phyloP scores from a whole-genome alignment of 2,888 invertebrate species.

The Melanostoma mellinum region DNA sequence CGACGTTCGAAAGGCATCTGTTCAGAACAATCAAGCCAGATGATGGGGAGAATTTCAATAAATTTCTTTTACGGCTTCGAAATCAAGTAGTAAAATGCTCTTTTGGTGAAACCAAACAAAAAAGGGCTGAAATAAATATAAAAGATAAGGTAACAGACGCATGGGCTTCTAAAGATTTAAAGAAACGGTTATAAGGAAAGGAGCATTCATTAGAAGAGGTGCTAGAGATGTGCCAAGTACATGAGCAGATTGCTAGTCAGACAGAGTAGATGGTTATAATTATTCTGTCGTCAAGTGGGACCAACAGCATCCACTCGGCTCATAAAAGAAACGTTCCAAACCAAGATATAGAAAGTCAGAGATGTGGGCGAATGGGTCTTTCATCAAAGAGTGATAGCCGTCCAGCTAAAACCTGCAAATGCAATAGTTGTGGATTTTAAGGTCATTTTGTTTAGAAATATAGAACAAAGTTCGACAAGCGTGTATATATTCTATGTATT shows the following conservation, averaged over 20 bases:
- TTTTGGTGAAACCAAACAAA: conserved; percentile 37
- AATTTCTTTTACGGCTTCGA: conserved; percentile 75
- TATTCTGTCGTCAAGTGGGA: conserved; percentile 16
- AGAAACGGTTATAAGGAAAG: not conserved
- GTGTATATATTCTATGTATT: too few species aligned
- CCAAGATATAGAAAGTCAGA: conserved; percentile 28
- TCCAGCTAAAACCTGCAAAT: conserved; percentile 14
- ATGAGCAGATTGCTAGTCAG: not conserved
- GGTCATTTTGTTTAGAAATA: conserved; percentile 33
- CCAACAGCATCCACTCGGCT: conserved; percentile 11
- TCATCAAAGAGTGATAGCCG: conserved; percentile 15
- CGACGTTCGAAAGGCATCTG: conserved; percentile 40
- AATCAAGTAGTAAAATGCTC: conserved; percentile 58
- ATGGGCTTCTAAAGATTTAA: not conserved
- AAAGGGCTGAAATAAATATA: not conserved
- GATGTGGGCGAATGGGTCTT: conserved; percentile 32
- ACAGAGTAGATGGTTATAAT: conserved; percentile 28
- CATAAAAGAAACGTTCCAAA: conserved; percentile 16
- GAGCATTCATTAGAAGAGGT: not conserved
- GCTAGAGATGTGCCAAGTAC: not conserved
- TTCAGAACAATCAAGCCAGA: conserved; percentile 33
- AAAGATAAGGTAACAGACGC: not conserved
- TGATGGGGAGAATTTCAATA: conserved; percentile 52
- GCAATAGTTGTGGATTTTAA: not conserved
- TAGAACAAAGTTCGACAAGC: conserved; percentile 19